phyloP scores from a whole-genome alignment of 2,888 invertebrate genomes.

The Fragum sueziense region DNA sequence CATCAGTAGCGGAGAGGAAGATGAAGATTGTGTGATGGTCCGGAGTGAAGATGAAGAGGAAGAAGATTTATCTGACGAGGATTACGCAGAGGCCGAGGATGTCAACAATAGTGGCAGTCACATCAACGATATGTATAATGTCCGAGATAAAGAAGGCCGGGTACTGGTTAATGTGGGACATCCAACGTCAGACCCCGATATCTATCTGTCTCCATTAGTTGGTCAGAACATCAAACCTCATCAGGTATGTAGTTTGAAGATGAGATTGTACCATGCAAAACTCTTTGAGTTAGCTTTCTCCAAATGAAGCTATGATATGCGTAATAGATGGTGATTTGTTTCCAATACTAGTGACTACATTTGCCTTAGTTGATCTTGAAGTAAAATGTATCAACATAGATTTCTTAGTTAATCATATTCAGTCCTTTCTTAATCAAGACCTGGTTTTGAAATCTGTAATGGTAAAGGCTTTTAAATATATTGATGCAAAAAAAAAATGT shows the following conservation, averaged over 20 bases:
- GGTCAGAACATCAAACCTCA: constrained; percentile 96
- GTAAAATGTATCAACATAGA: too few species aligned
- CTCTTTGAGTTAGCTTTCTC: too few species aligned
- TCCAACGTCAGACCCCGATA: constrained; percentile 93
- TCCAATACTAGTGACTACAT: too few species aligned
- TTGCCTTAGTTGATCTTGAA: too few species aligned
- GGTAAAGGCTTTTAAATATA: too few species aligned
- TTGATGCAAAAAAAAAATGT: too few species aligned
- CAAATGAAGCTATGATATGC: too few species aligned
- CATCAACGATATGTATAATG: constrained; percentile 95
- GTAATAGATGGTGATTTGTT: too few species aligned
- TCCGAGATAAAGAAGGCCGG: constrained; percentile 94
- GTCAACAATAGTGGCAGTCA: constrained; percentile 94
- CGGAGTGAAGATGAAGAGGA: constrained; percentile 82
- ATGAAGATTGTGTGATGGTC: constrained; percentile 82
- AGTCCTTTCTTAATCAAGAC: too few species aligned
- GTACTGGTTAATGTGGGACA: constrained; percentile 97
- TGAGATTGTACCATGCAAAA: too few species aligned
- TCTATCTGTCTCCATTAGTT: constrained; percentile 94
- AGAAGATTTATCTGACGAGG: constrained; percentile 82
- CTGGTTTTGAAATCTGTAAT: too few species aligned
- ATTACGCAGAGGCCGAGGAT: constrained; percentile 92
- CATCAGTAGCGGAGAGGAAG: constrained; percentile 79
- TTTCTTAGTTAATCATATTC: too few species aligned
- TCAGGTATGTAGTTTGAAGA: constrained; percentile 91